Evolutionary conservation across 2,797 vertebrate genomes (phyloP).

Genomic region (Acanthurus leucopareius): DNA sequence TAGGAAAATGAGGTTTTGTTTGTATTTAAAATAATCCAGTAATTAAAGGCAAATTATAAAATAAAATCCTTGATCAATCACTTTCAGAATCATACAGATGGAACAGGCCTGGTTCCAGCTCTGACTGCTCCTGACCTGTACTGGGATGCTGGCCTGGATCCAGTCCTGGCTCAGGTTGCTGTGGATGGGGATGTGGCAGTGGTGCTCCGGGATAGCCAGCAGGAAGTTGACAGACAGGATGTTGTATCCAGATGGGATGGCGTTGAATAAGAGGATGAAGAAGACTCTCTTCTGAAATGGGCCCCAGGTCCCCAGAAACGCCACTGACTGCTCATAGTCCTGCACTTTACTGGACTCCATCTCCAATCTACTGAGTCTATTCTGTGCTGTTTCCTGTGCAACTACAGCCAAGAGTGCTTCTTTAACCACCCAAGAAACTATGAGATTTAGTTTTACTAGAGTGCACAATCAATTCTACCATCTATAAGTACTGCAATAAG

Average conservation of each 20-base stretch:
- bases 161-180: slow-evolving; percentile 73
- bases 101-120: neutral
- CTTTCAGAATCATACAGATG: neutral
- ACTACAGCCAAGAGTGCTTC: neutral
- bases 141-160: slow-evolving; percentile 66
- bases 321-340: slow-evolving; percentile 67
- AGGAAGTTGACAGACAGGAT: slow-evolving; percentile 66
- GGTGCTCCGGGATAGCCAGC: slow-evolving; percentile 63
- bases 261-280: slow-evolving; percentile 50
- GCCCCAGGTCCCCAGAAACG: slow-evolving; percentile 68
- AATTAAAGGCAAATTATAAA: neutral
- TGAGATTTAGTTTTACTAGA: neutral
- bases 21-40: neutral
- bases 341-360: slow-evolving; percentile 48
- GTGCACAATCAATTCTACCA: neutral
- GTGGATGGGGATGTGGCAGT: slow-evolving; percentile 59
- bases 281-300: slow-evolving; percentile 66
- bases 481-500: neutral
- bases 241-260: slow-evolving; percentile 59
- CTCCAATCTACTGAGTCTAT: neutral
- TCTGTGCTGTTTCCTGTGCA: neutral
- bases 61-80: neutral
- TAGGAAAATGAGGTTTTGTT: neutral
- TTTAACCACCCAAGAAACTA: neutral
- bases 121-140: slow-evolving; percentile 56